Evolutionary conservation across 2,888 invertebrate genomes (phyloP).

Genomic region (Darwinula stevensoni): DNA sequence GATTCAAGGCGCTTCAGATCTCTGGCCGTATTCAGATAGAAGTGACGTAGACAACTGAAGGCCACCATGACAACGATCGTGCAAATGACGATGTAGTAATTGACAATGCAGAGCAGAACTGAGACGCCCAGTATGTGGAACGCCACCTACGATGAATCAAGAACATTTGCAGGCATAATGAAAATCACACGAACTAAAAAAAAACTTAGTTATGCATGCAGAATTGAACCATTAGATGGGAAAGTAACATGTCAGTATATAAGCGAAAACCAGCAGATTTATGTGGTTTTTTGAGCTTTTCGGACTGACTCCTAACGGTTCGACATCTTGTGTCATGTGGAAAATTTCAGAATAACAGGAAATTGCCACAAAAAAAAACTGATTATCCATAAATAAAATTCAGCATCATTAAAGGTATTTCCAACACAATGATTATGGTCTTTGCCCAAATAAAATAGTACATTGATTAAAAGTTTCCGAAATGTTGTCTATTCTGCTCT

Average conservation of each 20-base stretch:
- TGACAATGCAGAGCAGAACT: slow-evolving; percentile 34
- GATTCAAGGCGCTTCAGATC: slow-evolving; percentile 30
- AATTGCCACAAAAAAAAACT: slow-evolving; percentile 16
- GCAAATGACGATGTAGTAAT: slow-evolving; percentile 38
- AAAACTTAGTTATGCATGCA: too few relatives aligned
- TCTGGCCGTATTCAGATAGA: slow-evolving; percentile 48
- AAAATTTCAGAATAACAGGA: slow-evolving; percentile 17
- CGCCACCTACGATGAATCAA: slow-evolving; percentile 10
- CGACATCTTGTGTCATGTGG: slow-evolving; percentile 20
- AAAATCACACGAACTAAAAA: too few relatives aligned
- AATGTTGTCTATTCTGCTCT: too few relatives aligned
- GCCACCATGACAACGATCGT: slow-evolving; percentile 34
- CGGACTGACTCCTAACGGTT: slow-evolving; percentile 21
- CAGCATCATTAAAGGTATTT: slow-evolving; percentile 18
- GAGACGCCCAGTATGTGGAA: slow-evolving; percentile 22
- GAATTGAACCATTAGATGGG: too few relatives aligned
- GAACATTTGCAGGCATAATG: too few relatives aligned
- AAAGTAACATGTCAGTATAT: too few relatives aligned
- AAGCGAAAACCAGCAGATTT: too few relatives aligned
- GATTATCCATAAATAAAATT: slow-evolving; percentile 18
- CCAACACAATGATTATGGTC: slow-evolving; percentile 18
- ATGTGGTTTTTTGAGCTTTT: too few relatives aligned
- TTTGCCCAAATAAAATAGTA: too few relatives aligned
- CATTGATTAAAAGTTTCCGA: too few relatives aligned
- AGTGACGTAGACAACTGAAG: slow-evolving; percentile 39